Conservation (phyloP, 2,888 invertebrate species). For the Lepidocyrtoides sp. region DNA sequence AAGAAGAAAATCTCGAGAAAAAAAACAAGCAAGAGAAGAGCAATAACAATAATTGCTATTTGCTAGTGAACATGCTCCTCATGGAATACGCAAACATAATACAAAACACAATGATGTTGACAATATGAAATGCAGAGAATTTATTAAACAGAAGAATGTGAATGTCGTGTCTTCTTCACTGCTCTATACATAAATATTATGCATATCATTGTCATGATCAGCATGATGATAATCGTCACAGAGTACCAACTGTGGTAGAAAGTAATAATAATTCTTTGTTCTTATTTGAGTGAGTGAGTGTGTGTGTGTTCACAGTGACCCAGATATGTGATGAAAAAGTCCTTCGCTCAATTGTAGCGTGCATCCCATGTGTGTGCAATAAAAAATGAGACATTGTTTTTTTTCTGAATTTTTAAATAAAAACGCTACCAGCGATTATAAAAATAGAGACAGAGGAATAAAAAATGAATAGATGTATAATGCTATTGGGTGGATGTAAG, state of each 20-base stretch:
- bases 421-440: conserved; percentile 9
- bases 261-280: conserved; percentile 67
- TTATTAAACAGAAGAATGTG: conserved; percentile 18
- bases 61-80: conserved; percentile 3
- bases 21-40: background rate
- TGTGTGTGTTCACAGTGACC: conserved; percentile 67
- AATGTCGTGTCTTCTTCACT: conserved; percentile 24
- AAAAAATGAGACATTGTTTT: conserved; percentile 73
- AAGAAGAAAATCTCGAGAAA: background rate
- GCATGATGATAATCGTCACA: conserved; percentile 55
- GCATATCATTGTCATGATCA: conserved; percentile 64
- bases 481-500: no score
- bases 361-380: conserved; percentile 35
- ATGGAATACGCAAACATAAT: conserved; percentile 34
- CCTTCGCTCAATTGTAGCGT: conserved; percentile 62
- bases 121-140: conserved; percentile 2
- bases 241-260: conserved; percentile 57
- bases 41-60: conserved; percentile 40
- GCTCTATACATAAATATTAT: conserved; percentile 6
- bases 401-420: conserved; percentile 37
- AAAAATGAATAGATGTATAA: background rate
- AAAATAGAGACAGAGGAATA: background rate
- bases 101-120: background rate
- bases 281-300: conserved; percentile 12
- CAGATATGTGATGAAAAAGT: conserved; percentile 75